Evolutionary conservation across 2,888 invertebrate genomes (phyloP).

Genomic region (Harmothoe impar): DNA sequence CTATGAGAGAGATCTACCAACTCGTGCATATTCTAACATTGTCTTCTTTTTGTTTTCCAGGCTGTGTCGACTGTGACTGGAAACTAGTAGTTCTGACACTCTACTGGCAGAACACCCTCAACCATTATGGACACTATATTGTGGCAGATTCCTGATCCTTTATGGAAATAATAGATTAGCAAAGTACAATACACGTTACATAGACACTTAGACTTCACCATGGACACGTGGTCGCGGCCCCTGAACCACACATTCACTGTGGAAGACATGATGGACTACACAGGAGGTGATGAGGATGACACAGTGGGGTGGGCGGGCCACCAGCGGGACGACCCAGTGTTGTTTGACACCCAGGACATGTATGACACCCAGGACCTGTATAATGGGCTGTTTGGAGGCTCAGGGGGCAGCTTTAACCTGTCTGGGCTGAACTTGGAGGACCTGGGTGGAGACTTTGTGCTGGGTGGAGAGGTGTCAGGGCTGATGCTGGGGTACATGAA

Average conservation of each 20-base stretch:
- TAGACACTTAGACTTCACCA: background rate
- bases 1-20: too few relatives aligned
- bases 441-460: constrained; percentile 15
- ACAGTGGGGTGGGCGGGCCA: background rate
- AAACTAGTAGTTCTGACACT: too few relatives aligned
- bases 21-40: too few relatives aligned
- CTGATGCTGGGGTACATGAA: constrained; percentile 39
- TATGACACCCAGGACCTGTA: constrained; percentile 19
- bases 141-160: too few relatives aligned
- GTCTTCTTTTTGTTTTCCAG: too few relatives aligned
- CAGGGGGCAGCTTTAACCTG: background rate
- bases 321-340: background rate
- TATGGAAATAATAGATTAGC: too few relatives aligned
- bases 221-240: background rate
- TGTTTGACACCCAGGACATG: constrained; percentile 24
- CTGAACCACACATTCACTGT: constrained; percentile 20
- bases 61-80: too few relatives aligned
- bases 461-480: constrained; percentile 52
- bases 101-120: too few relatives aligned
- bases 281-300: constrained; percentile 12
- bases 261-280: constrained; percentile 44
- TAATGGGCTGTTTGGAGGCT: background rate
- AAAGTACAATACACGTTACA: too few relatives aligned
- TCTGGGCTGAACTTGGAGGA: background rate
- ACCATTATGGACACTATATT: too few relatives aligned